Evolutionary conservation across 1,140 invertebrate genomes (phyloP).

Genomic region (Ladona fulva): DNA sequence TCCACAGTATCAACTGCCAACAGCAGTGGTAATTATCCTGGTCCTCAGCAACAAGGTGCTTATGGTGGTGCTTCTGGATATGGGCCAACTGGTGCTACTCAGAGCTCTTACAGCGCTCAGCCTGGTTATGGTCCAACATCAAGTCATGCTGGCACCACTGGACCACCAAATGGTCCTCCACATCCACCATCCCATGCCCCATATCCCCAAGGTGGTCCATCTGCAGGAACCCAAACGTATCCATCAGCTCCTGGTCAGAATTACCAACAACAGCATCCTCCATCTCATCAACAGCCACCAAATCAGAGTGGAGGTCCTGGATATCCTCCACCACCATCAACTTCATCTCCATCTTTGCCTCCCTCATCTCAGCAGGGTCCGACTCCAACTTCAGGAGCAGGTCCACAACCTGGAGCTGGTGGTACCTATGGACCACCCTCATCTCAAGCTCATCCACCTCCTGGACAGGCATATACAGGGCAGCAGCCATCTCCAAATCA

Average conservation of each 20-base stretch:
- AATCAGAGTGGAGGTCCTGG: neutral
- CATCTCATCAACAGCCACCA: neutral
- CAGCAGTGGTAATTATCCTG: neutral
- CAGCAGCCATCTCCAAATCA: neutral
- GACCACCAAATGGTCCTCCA: neutral
- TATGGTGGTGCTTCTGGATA: neutral
- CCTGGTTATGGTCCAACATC: neutral
- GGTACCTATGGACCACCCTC: neutral
- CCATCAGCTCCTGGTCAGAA: neutral
- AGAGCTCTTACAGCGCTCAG: neutral
- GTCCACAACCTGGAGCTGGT: neutral
- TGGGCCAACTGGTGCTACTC: neutral
- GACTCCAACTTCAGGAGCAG: neutral
- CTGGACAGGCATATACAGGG: neutral
- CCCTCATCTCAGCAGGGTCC: neutral
- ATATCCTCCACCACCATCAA: neutral
- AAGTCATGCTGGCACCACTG: neutral
- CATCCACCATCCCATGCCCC: neutral
- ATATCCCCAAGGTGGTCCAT: neutral
- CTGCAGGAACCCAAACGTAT: neutral
- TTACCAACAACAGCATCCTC: neutral
- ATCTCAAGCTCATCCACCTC: neutral
- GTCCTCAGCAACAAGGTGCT: neutral
- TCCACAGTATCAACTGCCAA: neutral
- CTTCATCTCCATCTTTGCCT: neutral